phyloP scores from a whole-genome alignment of 2,113 vertebrate genomes.

The Manacus vitellinus region DNA sequence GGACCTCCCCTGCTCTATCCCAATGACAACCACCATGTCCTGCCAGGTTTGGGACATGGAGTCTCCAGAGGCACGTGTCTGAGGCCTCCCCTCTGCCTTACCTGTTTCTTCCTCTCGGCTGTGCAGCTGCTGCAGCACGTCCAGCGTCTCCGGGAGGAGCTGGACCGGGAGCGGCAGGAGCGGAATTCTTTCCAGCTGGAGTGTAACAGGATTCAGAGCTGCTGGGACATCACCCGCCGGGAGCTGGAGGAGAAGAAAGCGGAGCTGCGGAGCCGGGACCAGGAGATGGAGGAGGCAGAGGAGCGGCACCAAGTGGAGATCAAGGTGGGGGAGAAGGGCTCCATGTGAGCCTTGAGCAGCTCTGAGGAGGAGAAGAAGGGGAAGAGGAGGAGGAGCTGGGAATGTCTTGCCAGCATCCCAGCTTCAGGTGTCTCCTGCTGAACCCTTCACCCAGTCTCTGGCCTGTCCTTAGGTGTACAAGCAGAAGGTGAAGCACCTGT shows the following conservation, averaged over 20 bases:
- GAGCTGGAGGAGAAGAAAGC: conserved; percentile 86
- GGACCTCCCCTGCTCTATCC: neutral
- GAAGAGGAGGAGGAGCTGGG: neutral
- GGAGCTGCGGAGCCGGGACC: conserved; percentile 81
- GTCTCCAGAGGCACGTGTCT: neutral
- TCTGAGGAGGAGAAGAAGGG: neutral
- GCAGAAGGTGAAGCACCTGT: conserved; percentile 94
- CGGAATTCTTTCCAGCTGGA: conserved; percentile 94
- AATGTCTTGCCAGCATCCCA: neutral
- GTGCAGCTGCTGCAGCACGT: conserved; percentile 87
- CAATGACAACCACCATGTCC: neutral
- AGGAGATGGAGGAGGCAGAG: conserved; percentile 87
- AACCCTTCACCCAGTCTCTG: neutral
- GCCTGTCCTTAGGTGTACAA: conserved; percentile 80
- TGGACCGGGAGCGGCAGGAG: conserved; percentile 90
- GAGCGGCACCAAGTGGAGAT: conserved; percentile 88
- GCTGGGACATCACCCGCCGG: conserved; percentile 85
- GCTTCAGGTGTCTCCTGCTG: neutral
- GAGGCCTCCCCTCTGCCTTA: neutral
- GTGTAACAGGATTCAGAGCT: conserved; percentile 85
- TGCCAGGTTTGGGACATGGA: fast-evolving
- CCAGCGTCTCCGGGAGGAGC: conserved; percentile 80
- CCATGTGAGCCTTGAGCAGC: neutral
- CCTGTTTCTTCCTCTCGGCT: neutral
- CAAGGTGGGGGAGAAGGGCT: conserved; percentile 75